phyloP scores from a whole-genome alignment of 2,797 vertebrate species.

The Delichon dasypus region DNA sequence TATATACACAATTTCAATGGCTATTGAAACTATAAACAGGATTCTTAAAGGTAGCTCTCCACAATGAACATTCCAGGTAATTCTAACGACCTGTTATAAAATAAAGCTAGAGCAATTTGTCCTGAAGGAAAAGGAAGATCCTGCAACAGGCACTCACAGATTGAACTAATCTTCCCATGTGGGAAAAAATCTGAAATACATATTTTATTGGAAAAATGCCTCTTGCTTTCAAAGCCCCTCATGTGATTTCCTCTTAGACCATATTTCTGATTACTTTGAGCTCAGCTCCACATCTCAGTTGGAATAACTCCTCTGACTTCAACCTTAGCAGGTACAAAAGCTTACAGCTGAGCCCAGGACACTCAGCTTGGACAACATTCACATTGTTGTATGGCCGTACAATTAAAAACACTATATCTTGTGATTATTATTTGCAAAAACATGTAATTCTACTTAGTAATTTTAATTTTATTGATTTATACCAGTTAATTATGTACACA shows the following conservation, averaged over 20 bases:
- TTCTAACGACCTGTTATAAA: not conserved
- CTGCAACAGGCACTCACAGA: not conserved
- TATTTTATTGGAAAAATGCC: not conserved
- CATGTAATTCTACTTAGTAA: not conserved
- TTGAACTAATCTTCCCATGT: not conserved
- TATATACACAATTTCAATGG: not conserved
- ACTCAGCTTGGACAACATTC: not conserved
- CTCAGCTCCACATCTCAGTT: not conserved
- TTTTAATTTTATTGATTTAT: not conserved
- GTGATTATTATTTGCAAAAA: not conserved
- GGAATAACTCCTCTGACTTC: not conserved
- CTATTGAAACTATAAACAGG: not conserved
- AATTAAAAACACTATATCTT: not conserved
- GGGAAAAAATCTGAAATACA: not conserved
- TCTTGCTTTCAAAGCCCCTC: not conserved
- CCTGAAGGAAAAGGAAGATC: not conserved
- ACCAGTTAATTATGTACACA: not conserved
- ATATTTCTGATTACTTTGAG: not conserved
- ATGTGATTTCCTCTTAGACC: not conserved
- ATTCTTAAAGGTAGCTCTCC: not conserved
- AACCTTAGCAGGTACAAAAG: not conserved
- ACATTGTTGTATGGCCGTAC: not conserved
- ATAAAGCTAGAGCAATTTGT: not conserved
- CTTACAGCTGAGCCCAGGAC: not conserved
- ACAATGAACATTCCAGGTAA: not conserved